phyloP scores from a whole-genome alignment of 2,888 invertebrate genomes.

The Digitonthophagus gazella region DNA sequence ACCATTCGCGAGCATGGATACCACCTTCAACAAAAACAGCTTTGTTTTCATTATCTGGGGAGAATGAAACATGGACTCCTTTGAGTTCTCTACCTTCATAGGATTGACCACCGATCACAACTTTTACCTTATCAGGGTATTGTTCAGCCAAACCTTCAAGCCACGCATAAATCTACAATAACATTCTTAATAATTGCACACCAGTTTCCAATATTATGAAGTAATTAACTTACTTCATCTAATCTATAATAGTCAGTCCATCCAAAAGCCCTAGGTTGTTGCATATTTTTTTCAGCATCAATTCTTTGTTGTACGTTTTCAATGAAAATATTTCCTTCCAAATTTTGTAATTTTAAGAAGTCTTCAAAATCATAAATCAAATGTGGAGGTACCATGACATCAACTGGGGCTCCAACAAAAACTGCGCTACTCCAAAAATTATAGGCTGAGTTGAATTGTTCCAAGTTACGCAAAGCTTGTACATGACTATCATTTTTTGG shows the following conservation, averaged over 20 bases:
- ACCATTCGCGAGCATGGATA: constrained; percentile 23
- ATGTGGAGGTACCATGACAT: constrained; percentile 64
- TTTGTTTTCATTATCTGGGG: constrained; percentile 47
- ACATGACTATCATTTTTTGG: constrained; percentile 42
- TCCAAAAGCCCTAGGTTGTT: constrained; percentile 44
- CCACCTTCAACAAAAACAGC: constrained; percentile 58
- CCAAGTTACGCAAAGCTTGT: constrained; percentile 49
- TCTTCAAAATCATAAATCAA: constrained; percentile 51
- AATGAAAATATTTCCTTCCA: constrained; percentile 53
- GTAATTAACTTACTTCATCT: constrained; percentile 45
- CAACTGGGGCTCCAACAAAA: constrained; percentile 47
- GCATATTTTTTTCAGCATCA: constrained; percentile 42
- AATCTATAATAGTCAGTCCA: constrained; percentile 61
- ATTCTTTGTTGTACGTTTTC: constrained; percentile 59
- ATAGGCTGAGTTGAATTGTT: constrained; percentile 42
- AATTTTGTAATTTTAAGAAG: constrained; percentile 46
- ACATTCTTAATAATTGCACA: background rate
- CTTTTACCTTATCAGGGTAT: constrained; percentile 50
- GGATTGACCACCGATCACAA: constrained; percentile 55
- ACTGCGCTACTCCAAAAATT: constrained; percentile 51
- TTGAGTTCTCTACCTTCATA: constrained; percentile 57
- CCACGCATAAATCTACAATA: constrained; percentile 54
- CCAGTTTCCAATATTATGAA: background rate
- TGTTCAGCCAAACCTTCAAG: constrained; percentile 50
- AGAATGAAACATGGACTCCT: constrained; percentile 51